Percentiles rank a stretch among this genome's conserved stretches.
phyloP scores from a whole-genome alignment of 2,888 invertebrate species.

The Cosmopolites sordidus region DNA sequence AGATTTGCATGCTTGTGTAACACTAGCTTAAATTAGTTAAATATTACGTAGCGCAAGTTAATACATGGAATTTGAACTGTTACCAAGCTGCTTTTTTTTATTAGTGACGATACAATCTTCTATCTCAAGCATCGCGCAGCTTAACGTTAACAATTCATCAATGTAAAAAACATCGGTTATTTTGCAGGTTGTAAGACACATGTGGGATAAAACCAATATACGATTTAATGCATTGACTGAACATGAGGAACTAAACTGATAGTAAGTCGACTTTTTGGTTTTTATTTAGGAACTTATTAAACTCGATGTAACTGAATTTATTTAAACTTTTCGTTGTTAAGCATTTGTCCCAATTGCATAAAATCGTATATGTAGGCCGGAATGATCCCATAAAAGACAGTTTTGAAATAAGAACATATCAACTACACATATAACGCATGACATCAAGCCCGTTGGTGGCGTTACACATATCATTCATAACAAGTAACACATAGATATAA shows the following conservation, averaged over 20 bases:
- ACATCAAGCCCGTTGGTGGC: neutral
- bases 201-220: neutral
- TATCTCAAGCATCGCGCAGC: no score
- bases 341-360: neutral
- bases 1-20: no score
- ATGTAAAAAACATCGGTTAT: neutral
- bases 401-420: neutral
- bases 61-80: no score
- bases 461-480: neutral
- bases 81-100: no score
- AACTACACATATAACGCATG: neutral
- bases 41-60: no score
- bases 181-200: neutral
- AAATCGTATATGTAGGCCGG: neutral
- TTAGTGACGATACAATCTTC: no score
- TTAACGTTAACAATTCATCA: no score
- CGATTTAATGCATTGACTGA: neutral
- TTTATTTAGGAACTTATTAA: neutral
- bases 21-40: no score
- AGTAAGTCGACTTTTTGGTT: neutral
- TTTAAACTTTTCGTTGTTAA: constrained; percentile 1
- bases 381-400: neutral
- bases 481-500: neutral
- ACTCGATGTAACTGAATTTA: neutral
- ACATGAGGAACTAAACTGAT: neutral